Conservation (phyloP, 1,140 invertebrate species). For the Stegodyphus dumicola region DNA sequence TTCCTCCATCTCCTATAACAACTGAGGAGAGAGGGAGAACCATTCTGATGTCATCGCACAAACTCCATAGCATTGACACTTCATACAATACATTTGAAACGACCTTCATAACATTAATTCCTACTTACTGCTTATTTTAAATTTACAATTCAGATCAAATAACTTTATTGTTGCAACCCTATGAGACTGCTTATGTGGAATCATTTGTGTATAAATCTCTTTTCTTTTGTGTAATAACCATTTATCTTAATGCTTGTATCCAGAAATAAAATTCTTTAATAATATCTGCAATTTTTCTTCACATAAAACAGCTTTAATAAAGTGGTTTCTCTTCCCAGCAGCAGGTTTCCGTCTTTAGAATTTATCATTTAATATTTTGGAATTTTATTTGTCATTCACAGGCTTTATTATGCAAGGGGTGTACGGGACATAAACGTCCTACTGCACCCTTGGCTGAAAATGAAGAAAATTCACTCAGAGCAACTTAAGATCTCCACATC, state of each 20-base stretch:
- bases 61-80: too few species aligned
- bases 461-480: constrained; percentile 31
- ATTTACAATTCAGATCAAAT: background rate
- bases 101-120: too few species aligned
- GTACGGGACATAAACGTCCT: constrained; percentile 38
- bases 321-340: constrained; percentile 3
- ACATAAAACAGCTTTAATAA: constrained; percentile 19
- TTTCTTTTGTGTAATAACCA: too few species aligned
- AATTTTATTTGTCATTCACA: constrained; percentile 59
- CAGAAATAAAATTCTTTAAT: too few species aligned
- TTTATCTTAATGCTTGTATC: too few species aligned
- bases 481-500: constrained; percentile 18
- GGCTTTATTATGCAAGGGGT: constrained; percentile 38
- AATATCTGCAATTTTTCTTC: too few species aligned
- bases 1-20: too few species aligned
- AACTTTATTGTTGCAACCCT: constrained; percentile 1
- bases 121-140: too few species aligned
- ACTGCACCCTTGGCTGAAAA: background rate
- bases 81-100: too few species aligned
- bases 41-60: too few species aligned
- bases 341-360: background rate
- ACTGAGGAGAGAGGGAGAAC: too few species aligned
- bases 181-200: background rate
- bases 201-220: too few species aligned
- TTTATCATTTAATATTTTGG: background rate